Evolutionary conservation across 2,113 vertebrate genomes (phyloP), one percentile per base, ranked within the genome.

Genomic region (Phasianus colchicus): DNA sequence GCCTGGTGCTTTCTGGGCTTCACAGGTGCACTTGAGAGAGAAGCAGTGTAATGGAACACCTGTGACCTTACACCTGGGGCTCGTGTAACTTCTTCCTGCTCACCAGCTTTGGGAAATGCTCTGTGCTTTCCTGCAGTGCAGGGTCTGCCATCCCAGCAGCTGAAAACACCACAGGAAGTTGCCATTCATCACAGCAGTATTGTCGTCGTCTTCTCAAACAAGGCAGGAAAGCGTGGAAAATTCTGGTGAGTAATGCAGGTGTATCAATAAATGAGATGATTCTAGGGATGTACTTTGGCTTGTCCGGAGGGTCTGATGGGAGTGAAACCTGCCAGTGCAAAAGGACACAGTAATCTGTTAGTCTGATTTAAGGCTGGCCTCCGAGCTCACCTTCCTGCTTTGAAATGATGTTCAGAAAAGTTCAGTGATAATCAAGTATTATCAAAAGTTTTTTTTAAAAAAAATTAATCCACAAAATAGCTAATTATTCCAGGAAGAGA

Each of bases 401-500:
- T 38, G 48, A 63, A 67, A 1, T 57, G 32, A 52, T 45, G 63
- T 45, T n/a, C n/a, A 69, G 72, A 78, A 78, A 27, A 83, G 22
- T n/a, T 21, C 8, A 32, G 13, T 72, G 54, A 78, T 86, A 91
- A 89, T 66, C 38, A 87, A 83, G 10, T 32, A 29, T 77, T 92
- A 4, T 73, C 13, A 54, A 36, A 57, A 4, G 3, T 66, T 81
- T 38, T 47, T 47, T 22, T 14, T 25, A 50, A 13, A 50, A 50
- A 15, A 54, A 88, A 50, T 36, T 61, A 27, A 40, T 34, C 58
- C 34, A 3, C 0, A 18, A 92, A 92, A 47, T 75, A 7, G 25
- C 80, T 90, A 87, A 75, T 90, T 76, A 74, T 87, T 74, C 64
- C 47, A 45, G 70, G 75, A 81, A 93, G 45, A 76, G 38, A 92